phyloP scores from a whole-genome alignment of 2,113 vertebrate genomes.

The Hucho hucho region DNA sequence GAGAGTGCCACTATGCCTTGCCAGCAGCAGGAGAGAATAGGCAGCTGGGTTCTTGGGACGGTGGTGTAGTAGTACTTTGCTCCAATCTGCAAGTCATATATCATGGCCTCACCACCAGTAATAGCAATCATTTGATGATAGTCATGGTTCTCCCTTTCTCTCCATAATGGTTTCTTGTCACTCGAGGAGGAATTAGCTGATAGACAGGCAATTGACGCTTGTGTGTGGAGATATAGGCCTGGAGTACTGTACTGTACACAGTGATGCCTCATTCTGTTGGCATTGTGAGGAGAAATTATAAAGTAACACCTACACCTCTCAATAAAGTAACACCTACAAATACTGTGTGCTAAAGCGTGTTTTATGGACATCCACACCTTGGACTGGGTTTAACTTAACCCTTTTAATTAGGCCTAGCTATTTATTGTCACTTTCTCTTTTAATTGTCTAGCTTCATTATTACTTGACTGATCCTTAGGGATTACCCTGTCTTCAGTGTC shows the following conservation, averaged over 20 bases:
- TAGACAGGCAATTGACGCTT: not conserved
- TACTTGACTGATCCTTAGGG: constrained; percentile 23
- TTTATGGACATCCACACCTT: constrained; percentile 34
- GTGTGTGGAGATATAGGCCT: not conserved
- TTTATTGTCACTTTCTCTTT: constrained; percentile 37
- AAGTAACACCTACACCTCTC: not conserved
- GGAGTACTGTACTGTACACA: not conserved
- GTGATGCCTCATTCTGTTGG: too few species aligned
- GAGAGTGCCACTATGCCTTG: too few species aligned
- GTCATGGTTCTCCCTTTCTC: not conserved
- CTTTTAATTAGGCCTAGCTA: constrained; percentile 31
- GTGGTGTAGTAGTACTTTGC: not conserved
- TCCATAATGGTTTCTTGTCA: not conserved
- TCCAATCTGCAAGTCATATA: not conserved
- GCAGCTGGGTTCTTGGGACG: not conserved
- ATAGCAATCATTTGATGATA: not conserved
- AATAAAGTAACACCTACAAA: constrained; percentile 8
- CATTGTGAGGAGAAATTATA: too few species aligned
- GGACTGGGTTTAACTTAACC: constrained; percentile 26
- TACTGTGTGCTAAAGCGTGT: constrained; percentile 23
- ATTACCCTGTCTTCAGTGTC: constrained; percentile 31
- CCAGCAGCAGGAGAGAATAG: not conserved
- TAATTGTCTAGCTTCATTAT: constrained; percentile 25
- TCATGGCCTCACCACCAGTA: not conserved
- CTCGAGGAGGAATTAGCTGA: not conserved